Evolutionary conservation across 2,797 vertebrate genomes (phyloP).

Genomic region (Cossypha caffra): DNA sequence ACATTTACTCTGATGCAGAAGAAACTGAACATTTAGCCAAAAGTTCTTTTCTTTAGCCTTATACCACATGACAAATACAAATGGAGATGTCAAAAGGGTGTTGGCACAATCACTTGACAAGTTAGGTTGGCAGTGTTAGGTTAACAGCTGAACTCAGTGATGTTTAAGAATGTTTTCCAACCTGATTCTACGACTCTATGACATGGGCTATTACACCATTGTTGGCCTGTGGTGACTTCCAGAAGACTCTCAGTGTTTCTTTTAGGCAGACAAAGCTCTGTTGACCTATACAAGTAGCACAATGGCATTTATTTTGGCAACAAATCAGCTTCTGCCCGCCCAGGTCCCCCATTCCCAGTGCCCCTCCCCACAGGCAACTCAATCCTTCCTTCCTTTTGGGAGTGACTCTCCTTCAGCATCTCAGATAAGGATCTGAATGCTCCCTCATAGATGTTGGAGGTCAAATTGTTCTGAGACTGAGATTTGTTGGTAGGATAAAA

Average conservation of each 20-base stretch:
- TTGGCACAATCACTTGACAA: background rate
- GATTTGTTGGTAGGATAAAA: background rate
- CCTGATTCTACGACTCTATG: background rate
- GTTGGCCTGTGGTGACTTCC: background rate
- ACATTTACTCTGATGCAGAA: background rate
- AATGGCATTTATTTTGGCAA: background rate
- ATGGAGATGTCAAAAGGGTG: background rate
- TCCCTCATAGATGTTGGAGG: background rate
- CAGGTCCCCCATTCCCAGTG: background rate
- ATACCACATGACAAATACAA: background rate
- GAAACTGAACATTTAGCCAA: background rate
- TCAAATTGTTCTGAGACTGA: background rate
- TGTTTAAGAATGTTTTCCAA: background rate
- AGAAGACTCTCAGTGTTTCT: background rate
- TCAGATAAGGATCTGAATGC: background rate
- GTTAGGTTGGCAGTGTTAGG: background rate
- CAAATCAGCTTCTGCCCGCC: background rate
- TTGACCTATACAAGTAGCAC: background rate
- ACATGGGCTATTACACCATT: background rate
- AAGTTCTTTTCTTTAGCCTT: background rate
- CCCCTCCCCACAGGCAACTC: background rate
- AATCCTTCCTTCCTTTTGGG: background rate
- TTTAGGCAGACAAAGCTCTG: background rate
- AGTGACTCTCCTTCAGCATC: background rate
- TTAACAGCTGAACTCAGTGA: background rate